These are phyloP conservation scores for Mus caroli DNA, from an alignment of 2,797 vertebrate genomes.

Conservation along the genomic window DNA sequence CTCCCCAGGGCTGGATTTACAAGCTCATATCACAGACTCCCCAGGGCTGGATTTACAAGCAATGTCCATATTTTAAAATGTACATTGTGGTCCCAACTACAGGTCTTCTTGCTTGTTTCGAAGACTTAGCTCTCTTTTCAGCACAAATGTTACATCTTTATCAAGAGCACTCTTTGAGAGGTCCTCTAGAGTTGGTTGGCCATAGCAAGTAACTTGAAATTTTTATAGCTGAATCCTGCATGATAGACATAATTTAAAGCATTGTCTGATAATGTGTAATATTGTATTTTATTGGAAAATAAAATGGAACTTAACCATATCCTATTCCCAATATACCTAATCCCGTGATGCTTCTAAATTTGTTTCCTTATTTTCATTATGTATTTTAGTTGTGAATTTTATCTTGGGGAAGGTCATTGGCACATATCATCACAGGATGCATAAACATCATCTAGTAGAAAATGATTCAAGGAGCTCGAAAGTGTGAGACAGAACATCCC, in stretches of 20 bases:
- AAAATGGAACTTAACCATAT: background rate
- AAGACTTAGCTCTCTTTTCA: background rate
- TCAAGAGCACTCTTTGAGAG: background rate
- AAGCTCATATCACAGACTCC: background rate
- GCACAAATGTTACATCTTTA: background rate
- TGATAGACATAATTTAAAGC: background rate
- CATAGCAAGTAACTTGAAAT: background rate
- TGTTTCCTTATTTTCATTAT: background rate
- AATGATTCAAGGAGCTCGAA: background rate
- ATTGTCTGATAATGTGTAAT: background rate
- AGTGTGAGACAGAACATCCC: fast-evolving
- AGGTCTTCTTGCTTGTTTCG: background rate
- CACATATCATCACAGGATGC: background rate
- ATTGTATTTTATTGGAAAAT: background rate
- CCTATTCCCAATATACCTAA: background rate
- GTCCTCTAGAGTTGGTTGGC: background rate
- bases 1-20: background rate
- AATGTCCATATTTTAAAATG: background rate
- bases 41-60: background rate
- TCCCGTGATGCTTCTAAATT: background rate
- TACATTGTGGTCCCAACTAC: fast-evolving
- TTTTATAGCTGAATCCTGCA: background rate
- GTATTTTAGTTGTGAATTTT: background rate
- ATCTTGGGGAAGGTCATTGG: background rate
- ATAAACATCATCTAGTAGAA: background rate